These are phyloP conservation scores for Habropoda laboriosa DNA, from an alignment of 1,140 invertebrate species.

Conservation along the genomic window DNA sequence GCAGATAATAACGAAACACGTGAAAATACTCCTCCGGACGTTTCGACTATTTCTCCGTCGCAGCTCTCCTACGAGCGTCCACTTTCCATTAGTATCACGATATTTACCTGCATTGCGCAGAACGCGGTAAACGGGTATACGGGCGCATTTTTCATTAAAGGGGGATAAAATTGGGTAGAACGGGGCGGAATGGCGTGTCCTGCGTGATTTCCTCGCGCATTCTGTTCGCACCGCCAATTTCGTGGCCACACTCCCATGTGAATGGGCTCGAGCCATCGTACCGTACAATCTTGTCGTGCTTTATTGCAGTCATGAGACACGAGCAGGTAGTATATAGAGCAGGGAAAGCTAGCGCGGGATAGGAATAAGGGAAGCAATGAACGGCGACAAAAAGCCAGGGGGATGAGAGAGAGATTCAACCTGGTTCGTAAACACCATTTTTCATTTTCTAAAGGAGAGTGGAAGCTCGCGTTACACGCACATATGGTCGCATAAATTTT, in stretches of 20 bases:
- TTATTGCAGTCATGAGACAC: constrained; percentile 46
- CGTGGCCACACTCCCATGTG: constrained; percentile 28
- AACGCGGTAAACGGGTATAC: constrained; percentile 31
- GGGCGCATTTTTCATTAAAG: constrained; percentile 46
- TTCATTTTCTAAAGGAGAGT: neutral
- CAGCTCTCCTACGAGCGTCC: neutral
- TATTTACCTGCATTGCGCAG: constrained; percentile 6
- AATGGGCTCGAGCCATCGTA: constrained; percentile 35
- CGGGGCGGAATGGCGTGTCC: neutral
- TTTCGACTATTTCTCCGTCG: neutral
- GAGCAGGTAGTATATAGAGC: neutral
- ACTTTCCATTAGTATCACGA: constrained; percentile 41
- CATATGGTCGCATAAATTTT: neutral
- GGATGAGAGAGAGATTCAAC: neutral
- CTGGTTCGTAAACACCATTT: neutral
- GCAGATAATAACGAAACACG: constrained; percentile 1
- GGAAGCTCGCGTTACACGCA: no score
- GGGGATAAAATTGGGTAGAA: constrained; percentile 61
- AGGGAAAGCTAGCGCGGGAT: neutral
- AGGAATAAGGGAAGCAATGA: neutral
- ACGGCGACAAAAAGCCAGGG: neutral
- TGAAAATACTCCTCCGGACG: neutral
- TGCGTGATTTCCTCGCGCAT: constrained; percentile 46
- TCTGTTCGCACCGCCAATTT: constrained; percentile 56
- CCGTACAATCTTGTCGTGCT: constrained; percentile 23